Evolutionary conservation across 2,888 invertebrate genomes (phyloP), one percentile per base, ranked within the genome.

Genomic region (Netelia inedita): DNA sequence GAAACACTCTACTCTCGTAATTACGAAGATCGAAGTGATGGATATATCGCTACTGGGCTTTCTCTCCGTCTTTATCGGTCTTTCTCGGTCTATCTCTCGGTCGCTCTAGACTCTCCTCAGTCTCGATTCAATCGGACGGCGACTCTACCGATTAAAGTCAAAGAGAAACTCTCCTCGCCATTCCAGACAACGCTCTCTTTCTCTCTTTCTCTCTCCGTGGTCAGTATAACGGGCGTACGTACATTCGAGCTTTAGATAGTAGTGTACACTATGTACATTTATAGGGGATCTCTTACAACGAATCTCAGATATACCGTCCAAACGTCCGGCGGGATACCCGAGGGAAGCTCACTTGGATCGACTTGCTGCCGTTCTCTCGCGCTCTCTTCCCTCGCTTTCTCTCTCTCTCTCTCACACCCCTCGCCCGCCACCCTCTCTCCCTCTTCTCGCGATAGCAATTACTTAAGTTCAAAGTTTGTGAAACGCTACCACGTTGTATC

Each of bases 391-490:
- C 6, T 53, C 28, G 5, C 57, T 59, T 21, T 14, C 21, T n/a
- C 21, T 16, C 57, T 55, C 6, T 43, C 63, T n/a, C 14, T 5
- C 65, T 43, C 63, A n/a, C 14, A 0, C 65, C 35, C 41, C 79
- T 68, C 66, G 63, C 65, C 2, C 23, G 2, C 23, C 59, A 21
- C 23, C 61, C 41, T 46, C 63, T 63, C 50, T 41, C 57, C 43
- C 71, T 50, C 61, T 21, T 69, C 81, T 78, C 71, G 68, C 78
- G 82, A 80, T 83, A 83, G 87, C 88, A 89, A 89, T 89, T 88
- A 89, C 88, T 89, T 87, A 85, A 87, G 87, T 87, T 88, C 82
- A 84, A 88, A 88, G 89, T 88, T 88, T 88, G 87, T 76, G 84
- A 81, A 84, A 82, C 85, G 73, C 83, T 65, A 65, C 82, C 75